Evolutionary conservation across 2,797 vertebrate species (phyloP).

Genomic region (Onychomys arenicola): DNA sequence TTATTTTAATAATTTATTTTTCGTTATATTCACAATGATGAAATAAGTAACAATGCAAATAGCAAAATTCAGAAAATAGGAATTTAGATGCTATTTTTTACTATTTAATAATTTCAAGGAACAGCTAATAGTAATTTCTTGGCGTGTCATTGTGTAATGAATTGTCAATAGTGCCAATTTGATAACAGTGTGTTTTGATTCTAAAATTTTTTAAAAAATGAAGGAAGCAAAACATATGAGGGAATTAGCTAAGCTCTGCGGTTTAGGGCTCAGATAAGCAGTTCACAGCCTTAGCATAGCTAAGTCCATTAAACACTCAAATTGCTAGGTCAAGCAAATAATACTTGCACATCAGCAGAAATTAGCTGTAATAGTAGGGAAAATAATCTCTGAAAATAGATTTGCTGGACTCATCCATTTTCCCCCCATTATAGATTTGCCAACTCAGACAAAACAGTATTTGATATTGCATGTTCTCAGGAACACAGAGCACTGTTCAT

Average conservation of each 20-base stretch:
- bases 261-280: constrained; percentile 58
- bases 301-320: constrained; percentile 71
- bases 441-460: constrained; percentile 50
- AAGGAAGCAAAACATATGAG: constrained; percentile 13
- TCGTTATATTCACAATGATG: constrained; percentile 7
- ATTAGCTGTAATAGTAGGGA: constrained; percentile 69
- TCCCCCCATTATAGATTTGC: constrained; percentile 66
- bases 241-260: constrained; percentile 63
- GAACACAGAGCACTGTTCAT: background rate
- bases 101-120: constrained; percentile 1
- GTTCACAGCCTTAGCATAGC: constrained; percentile 52
- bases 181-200: constrained; percentile 11
- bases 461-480: constrained; percentile 44
- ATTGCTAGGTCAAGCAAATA: constrained; percentile 73
- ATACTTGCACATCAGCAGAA: constrained; percentile 74
- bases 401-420: constrained; percentile 66
- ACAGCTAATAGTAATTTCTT: background rate
- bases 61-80: background rate
- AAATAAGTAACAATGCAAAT: background rate
- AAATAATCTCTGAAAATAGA: constrained; percentile 72
- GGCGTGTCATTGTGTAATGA: background rate
- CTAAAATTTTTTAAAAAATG: background rate
- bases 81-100: background rate
- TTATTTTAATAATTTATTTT: background rate
- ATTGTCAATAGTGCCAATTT: constrained; percentile 17